Evolutionary conservation across 2,888 invertebrate species (phyloP), one percentile per base, ranked within the genome.

Genomic region (Orthosia gothica): DNA sequence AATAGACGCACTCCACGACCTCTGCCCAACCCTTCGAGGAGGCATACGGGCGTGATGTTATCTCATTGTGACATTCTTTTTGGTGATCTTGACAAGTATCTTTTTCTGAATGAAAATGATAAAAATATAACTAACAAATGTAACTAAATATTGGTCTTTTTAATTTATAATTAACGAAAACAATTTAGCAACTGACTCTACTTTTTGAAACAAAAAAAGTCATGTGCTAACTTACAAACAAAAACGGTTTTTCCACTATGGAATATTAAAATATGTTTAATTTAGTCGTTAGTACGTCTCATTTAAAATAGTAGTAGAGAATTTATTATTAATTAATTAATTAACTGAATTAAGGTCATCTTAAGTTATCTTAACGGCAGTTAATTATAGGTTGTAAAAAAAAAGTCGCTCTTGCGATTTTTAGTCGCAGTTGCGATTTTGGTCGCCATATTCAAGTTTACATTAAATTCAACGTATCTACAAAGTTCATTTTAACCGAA

Each of bases 261-360:
- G 81, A 72, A 74, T 69, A 63, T 61, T 70, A 23, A 61, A 50
- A 50, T 80, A 71, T 83, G 72, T 79, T 84, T 79, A 79, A 68
- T 75, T 84, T 84, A 86, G 55, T 71, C 16, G 5, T 45, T 86
- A 86, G 59, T 50, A 55, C n/a, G 50, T 80, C 59, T 74, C 49
- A 64, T 84, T 79, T 45, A 57, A 55, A 68, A 55, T 81, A 84
- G 74, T 52, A 12, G 3, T 83, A 81, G 74, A 67, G 15, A 74
- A 81, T 71, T 75, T 70, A 84, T 84, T 64, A 74, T 81, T 84
- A 66, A 74, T 13, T 61, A 82, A 57, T 58, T 61, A 82, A 57
- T 54, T 66, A 66, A 82, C 54, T n/a, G 65, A 47, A 58, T 78
- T 62, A 70, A 75, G 66, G 9, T 4, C 59, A 70, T 59, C 70